Conservation (phyloP, 2,113 vertebrate genomes). For the Phycodurus eques region DNA sequence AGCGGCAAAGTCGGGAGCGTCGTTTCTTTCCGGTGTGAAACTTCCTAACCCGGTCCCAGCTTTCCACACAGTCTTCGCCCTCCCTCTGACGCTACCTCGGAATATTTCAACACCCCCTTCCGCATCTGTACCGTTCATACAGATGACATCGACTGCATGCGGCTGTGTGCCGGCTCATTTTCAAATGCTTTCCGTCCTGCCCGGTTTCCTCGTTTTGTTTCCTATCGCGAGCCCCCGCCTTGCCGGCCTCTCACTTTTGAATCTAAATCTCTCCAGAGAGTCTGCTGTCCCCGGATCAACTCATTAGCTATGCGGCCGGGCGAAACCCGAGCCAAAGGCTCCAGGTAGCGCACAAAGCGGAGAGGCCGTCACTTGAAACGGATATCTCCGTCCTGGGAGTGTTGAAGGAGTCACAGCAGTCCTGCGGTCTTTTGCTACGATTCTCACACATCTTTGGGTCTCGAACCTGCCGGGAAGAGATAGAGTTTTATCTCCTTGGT, state of each 20-base stretch:
- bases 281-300: conserved; percentile 42
- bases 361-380: conserved; percentile 14
- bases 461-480: background rate
- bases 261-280: conserved; percentile 49
- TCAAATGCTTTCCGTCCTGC: conserved; percentile 38
- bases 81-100: background rate
- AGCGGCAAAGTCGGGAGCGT: no score
- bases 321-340: conserved; percentile 49
- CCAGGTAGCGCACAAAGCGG: conserved; percentile 41
- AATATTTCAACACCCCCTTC: background rate
- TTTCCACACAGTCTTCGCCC: background rate
- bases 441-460: background rate
- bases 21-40: background rate
- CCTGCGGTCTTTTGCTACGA: background rate
- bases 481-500: background rate
- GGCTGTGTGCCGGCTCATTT: conserved; percentile 3
- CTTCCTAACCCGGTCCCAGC: background rate
- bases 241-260: conserved; percentile 47
- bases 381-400: background rate
- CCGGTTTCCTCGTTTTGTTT: conserved; percentile 52
- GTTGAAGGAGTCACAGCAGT: background rate
- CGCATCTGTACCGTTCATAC: background rate
- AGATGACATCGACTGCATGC: background rate
- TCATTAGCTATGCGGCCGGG: conserved; percentile 52
- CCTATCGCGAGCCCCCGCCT: conserved; percentile 36